Base-by-base conservation (phyloP, 2,888 invertebrate genomes). In the Cryptophagus acutangulus region DNA sequence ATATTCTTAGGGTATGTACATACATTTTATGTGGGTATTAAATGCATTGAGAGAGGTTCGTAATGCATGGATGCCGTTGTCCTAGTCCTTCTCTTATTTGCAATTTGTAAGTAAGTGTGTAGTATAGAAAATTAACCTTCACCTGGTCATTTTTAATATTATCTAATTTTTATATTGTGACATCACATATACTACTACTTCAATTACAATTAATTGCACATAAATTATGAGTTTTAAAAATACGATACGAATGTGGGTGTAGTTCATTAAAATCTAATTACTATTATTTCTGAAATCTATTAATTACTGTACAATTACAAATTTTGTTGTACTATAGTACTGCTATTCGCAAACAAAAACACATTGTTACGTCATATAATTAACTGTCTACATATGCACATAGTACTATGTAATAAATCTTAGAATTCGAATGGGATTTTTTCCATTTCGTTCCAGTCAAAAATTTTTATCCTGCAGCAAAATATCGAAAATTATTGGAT, bases 21-120 rank as follows among this genome's bases (percentile, higher is more conserved):
- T 18, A 20, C 13, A 8, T 33, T 17, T 18, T 36, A 26, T 39
- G 43, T 38, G 36, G 36, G 41, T 41, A 41, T 46, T 40, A 43
- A 17, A 31, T 42, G 41, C 36, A 45, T 30, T 12, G 12, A 31
- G 15, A 15, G 31, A 31, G 45, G 41, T 36, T 36, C 40, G 46
- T 44, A 43, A 46, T 38, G 46, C 43, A 41, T 44, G 18, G 43
- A 36, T 40, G 46, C 43, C 26, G 44, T 43, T 37, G 46, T 43
- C 46, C 46, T 46, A 46, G 46, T 46, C 46, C 46, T n/a, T 44
- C 43, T 46, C 43, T 38, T 37, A 38, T 37, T 42, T 25, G 28
- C 18, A 24, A 12, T 26, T 20, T 26, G 12, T 26, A 26, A n/a
- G 26, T 26, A 26, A 12, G 9, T 26, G 26, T 26, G 26, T 13